These are phyloP conservation scores for Antechinus flavipes DNA, from an alignment of 2,113 vertebrate species.

Conservation along the genomic window DNA sequence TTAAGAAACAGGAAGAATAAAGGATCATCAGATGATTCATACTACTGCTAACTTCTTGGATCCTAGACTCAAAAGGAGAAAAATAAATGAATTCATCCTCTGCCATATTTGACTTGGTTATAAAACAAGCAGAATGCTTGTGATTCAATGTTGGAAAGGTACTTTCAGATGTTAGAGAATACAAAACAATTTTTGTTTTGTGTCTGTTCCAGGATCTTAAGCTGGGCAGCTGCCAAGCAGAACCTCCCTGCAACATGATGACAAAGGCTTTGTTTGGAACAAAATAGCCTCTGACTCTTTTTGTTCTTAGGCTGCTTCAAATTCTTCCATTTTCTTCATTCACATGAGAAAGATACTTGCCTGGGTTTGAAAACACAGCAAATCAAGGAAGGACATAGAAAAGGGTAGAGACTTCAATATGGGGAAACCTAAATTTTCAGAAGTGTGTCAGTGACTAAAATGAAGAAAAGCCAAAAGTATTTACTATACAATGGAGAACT, in stretches of 20 bases:
- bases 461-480: not conserved
- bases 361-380: not conserved
- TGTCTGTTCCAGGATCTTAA: not conserved
- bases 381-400: not conserved
- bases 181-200: not conserved
- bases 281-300: not conserved
- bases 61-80: not conserved
- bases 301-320: not conserved
- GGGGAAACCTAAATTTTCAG: not conserved
- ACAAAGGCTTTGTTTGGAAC: not conserved
- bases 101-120: not conserved
- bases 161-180: not conserved
- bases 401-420: not conserved
- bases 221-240: not conserved
- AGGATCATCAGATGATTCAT: conserved; percentile 3
- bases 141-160: not conserved
- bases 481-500: not conserved
- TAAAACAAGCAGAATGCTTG: not conserved
- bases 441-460: not conserved
- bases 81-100: not conserved
- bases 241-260: not conserved
- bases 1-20: not conserved
- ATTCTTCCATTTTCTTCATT: not conserved
- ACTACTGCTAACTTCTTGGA: not conserved
- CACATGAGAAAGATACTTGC: not conserved